Evolutionary conservation across 2,888 invertebrate species (phyloP).

Genomic region (Ephialtes manifestator): DNA sequence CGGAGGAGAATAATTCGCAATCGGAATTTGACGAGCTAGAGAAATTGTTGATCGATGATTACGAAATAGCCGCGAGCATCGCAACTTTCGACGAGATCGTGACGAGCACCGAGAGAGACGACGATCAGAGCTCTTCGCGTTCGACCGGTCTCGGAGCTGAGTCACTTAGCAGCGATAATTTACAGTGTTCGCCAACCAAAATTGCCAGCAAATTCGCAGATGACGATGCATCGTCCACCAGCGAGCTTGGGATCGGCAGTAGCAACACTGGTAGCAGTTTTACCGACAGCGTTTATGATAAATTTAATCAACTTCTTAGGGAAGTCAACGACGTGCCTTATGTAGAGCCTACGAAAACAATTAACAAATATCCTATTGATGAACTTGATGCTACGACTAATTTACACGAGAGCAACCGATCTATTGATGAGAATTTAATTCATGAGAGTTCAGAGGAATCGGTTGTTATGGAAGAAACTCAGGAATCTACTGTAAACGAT

Average conservation of each 20-base stretch:
- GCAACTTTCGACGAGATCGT: slow-evolving; percentile 27
- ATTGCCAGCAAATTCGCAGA: neutral
- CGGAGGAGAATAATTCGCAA: slow-evolving; percentile 47
- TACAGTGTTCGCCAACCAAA: neutral
- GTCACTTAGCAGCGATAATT: slow-evolving; percentile 37
- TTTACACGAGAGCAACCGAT: neutral
- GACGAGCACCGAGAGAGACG: slow-evolving; percentile 43
- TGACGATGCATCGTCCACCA: neutral
- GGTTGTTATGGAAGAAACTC: neutral
- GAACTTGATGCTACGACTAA: slow-evolving; percentile 13
- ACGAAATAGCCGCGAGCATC: slow-evolving; percentile 31
- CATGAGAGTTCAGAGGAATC: neutral
- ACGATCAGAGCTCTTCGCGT: slow-evolving; percentile 57
- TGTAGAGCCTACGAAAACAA: slow-evolving; percentile 28
- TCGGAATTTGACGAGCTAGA: slow-evolving; percentile 68
- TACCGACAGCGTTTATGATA: slow-evolving; percentile 57
- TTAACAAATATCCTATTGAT: slow-evolving; percentile 35
- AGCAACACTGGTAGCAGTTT: slow-evolving; percentile 25
- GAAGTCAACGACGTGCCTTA: slow-evolving; percentile 58
- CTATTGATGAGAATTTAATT: neutral
- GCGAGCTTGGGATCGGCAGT: slow-evolving; percentile 51
- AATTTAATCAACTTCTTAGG: slow-evolving; percentile 52
- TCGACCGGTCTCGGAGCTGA: slow-evolving; percentile 28
- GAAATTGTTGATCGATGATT: slow-evolving; percentile 54
- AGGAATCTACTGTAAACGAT: neutral